Percentiles rank a stretch among this genome's conserved stretches.
Conservation (phyloP, 2,113 vertebrate genomes). For the Oceanodroma tethys region DNA sequence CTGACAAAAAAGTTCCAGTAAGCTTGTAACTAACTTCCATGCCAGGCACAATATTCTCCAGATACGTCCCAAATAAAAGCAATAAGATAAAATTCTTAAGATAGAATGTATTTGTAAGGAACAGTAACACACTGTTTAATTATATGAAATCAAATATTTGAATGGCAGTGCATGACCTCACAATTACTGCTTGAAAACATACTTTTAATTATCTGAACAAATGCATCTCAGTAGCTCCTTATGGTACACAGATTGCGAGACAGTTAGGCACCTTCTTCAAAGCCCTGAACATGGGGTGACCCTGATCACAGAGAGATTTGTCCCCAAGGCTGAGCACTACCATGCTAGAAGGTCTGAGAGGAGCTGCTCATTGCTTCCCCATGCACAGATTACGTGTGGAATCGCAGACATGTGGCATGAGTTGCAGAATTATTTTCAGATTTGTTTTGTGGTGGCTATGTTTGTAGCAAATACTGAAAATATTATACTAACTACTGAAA, state of each 20-base stretch:
- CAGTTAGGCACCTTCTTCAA: not conserved
- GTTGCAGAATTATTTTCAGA: not conserved
- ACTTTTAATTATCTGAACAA: slow-evolving; percentile 33
- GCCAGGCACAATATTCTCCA: not conserved
- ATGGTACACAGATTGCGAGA: not conserved
- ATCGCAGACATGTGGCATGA: not conserved
- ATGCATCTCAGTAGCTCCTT: not conserved
- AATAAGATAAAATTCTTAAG: not conserved
- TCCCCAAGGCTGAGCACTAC: not conserved
- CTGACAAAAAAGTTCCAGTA: not conserved
- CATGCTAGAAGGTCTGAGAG: not conserved
- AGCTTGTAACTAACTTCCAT: not conserved
- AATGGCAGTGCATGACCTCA: not conserved
- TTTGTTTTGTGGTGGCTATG: not conserved
- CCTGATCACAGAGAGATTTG: not conserved
- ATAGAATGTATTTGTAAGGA: not conserved
- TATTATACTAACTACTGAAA: not conserved
- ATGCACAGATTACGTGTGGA: accelerated
- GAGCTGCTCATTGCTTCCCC: not conserved
- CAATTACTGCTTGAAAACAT: not conserved
- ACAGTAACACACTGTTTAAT: not conserved
- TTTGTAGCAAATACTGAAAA: slow-evolving; percentile 9
- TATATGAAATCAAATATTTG: slow-evolving; percentile 25
- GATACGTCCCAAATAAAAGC: not conserved
- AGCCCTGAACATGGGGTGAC: not conserved